A percentile compares a stretch with the other conserved stretches of the same genome.
phyloP scores from a whole-genome alignment of 2,888 invertebrate species.

The Leucoptera coffeella region DNA sequence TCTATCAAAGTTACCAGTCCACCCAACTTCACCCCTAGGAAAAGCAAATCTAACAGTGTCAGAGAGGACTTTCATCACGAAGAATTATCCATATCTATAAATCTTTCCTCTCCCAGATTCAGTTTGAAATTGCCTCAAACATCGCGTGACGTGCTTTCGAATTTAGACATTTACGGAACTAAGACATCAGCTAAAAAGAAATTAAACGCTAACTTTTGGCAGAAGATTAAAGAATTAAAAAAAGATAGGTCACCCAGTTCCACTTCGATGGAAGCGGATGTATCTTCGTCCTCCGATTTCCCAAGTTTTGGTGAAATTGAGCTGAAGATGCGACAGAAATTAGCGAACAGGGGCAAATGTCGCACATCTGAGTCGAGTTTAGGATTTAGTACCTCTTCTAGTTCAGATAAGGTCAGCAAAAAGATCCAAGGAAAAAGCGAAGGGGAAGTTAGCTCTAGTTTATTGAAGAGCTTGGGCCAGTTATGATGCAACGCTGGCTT shows the following conservation, averaged over 20 bases:
- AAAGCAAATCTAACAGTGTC: conserved; percentile 11
- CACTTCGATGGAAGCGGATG: conserved; percentile 27
- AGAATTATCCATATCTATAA: conserved; percentile 27
- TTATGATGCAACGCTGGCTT: conserved; percentile 7
- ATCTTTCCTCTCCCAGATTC: conserved; percentile 36
- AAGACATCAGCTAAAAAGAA: conserved; percentile 1
- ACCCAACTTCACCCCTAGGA: too few relatives aligned
- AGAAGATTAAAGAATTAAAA: conserved; percentile 8
- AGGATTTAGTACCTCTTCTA: conserved; percentile 16
- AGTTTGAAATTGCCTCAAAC: conserved; percentile 30
- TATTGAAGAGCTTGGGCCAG: conserved; percentile 16
- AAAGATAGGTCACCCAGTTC: conserved; percentile 14
- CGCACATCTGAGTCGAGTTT: conserved; percentile 23
- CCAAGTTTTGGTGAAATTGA: conserved; percentile 38
- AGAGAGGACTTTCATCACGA: conserved; percentile 13
- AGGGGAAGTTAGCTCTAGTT: conserved; percentile 25
- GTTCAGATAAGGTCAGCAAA: conserved; percentile 16
- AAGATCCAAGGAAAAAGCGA: conserved; percentile 29
- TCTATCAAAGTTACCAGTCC: too few relatives aligned
- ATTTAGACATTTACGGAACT: conserved; percentile 15
- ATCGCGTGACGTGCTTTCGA: conserved; percentile 24
- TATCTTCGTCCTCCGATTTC: conserved; percentile 31
- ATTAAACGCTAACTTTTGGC: neutral
- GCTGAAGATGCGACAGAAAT: conserved; percentile 15
- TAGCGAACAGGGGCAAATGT: conserved; percentile 13